Evolutionary conservation across 23 tunicate species (phyloP).

Genomic region (Trididemnum miniatum): DNA sequence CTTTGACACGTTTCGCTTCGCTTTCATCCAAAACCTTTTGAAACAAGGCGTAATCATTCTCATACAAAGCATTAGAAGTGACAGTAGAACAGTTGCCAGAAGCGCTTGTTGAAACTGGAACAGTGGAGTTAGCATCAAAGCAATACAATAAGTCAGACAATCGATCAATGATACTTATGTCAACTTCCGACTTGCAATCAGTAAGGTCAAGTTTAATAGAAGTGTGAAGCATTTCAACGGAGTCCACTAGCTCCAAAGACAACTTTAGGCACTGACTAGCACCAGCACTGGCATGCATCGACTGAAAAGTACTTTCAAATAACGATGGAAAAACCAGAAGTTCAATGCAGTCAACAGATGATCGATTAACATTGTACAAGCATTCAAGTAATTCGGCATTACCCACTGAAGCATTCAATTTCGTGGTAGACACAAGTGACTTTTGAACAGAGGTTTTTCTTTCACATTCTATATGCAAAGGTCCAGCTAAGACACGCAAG

Average conservation of each 20-base stretch:
- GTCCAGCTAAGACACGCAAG: slow-evolving; percentile 41
- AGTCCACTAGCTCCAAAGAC: not conserved
- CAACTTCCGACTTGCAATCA: slow-evolving; percentile 59
- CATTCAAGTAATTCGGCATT: slow-evolving; percentile 53
- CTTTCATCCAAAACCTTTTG: slow-evolving; percentile 43
- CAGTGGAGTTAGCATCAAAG: not conserved
- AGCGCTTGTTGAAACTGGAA: not conserved
- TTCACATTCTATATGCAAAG: slow-evolving; percentile 40
- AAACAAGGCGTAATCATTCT: slow-evolving; percentile 25
- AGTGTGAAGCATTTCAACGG: not conserved
- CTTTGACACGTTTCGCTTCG: slow-evolving; percentile 10
- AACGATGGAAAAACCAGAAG: slow-evolving; percentile 23
- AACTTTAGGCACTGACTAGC: not conserved
- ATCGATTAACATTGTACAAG: slow-evolving; percentile 12
- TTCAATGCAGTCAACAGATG: slow-evolving; percentile 1
- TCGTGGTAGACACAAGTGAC: not conserved
- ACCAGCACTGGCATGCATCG: not conserved
- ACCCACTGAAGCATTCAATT: slow-evolving; percentile 43
- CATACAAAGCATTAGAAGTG: not conserved
- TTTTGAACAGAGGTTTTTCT: slow-evolving; percentile 4
- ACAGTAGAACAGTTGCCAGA: not conserved
- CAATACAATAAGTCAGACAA: slow-evolving; percentile 20
- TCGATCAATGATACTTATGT: slow-evolving; percentile 75
- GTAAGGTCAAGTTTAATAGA: slow-evolving; percentile 5
- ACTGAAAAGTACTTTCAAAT: not conserved